Conservation (phyloP, 2,113 vertebrate genomes). For the Microtus richardsoni region DNA sequence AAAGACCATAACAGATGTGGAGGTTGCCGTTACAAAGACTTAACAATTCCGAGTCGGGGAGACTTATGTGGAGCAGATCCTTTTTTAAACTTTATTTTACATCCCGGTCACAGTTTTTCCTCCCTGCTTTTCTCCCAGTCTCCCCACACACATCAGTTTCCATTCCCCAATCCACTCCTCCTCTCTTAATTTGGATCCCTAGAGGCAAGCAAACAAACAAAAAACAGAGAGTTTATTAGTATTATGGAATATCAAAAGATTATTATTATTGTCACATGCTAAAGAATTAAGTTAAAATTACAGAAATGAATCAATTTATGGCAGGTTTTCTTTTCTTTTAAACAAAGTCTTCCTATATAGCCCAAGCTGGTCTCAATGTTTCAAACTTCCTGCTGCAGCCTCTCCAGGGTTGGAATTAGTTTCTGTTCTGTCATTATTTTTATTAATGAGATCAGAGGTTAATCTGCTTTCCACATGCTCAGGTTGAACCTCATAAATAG, state of each 20-base stretch:
- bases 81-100: not conserved
- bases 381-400: not conserved
- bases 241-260: not conserved
- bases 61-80: too few relatives aligned
- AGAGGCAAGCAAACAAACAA: not conserved
- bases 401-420: not conserved
- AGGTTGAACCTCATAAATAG: not conserved
- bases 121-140: not conserved
- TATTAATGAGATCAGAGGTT: not conserved
- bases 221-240: not conserved
- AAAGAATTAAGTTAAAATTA: not conserved
- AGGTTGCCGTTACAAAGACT: not conserved
- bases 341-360: not conserved
- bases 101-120: not conserved
- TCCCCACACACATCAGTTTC: too few relatives aligned
- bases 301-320: too few relatives aligned
- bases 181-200: not conserved
- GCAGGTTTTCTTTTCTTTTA: not conserved
- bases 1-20: not conserved
- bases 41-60: not conserved
- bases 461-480: not conserved
- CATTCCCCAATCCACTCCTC: not conserved
- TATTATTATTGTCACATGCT: not conserved
- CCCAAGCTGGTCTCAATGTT: not conserved
- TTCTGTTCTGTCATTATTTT: not conserved